phyloP scores from a whole-genome alignment of 2,797 vertebrate genomes.

The Cynodonichthys magdalenae region DNA sequence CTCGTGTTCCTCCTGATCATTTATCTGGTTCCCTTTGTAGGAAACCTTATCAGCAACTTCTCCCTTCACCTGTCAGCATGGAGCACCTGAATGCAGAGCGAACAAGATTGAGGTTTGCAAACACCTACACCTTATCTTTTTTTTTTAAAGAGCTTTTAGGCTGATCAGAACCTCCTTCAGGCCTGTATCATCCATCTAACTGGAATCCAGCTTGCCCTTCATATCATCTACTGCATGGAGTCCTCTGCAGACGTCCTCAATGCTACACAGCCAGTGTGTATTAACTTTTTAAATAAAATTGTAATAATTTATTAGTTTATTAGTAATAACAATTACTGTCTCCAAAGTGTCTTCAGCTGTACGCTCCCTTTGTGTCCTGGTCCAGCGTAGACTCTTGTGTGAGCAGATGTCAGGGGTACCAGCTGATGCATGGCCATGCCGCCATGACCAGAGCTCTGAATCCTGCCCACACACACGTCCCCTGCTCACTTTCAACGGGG shows the following conservation, averaged over 20 bases:
- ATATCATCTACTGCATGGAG: conserved; percentile 87
- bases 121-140: fast-evolving
- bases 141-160: neutral
- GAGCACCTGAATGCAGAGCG: conserved; percentile 82
- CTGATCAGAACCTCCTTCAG: conserved; percentile 60
- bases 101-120: conserved; percentile 87
- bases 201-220: conserved; percentile 56
- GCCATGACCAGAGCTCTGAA: conserved; percentile 77
- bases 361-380: conserved; percentile 69
- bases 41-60: conserved; percentile 76
- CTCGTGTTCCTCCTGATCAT: neutral
- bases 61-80: conserved; percentile 87
- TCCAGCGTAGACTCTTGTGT: conserved; percentile 76
- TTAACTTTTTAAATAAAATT: neutral
- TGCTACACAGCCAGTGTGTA: conserved; percentile 72
- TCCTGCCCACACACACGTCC: conserved; percentile 84
- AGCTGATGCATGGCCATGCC: conserved; percentile 86
- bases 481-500: conserved; percentile 90
- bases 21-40: conserved; percentile 5
- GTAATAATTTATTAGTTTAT: too few species aligned
- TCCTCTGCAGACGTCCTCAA: conserved; percentile 64
- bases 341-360: conserved; percentile 86
- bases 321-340: neutral
- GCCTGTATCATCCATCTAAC: conserved; percentile 81
- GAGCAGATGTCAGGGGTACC: conserved; percentile 72